Evolutionary conservation across 92 coral and sea anemone genomes (phyloP).

Genomic region (Palythoa caribaeorum): DNA sequence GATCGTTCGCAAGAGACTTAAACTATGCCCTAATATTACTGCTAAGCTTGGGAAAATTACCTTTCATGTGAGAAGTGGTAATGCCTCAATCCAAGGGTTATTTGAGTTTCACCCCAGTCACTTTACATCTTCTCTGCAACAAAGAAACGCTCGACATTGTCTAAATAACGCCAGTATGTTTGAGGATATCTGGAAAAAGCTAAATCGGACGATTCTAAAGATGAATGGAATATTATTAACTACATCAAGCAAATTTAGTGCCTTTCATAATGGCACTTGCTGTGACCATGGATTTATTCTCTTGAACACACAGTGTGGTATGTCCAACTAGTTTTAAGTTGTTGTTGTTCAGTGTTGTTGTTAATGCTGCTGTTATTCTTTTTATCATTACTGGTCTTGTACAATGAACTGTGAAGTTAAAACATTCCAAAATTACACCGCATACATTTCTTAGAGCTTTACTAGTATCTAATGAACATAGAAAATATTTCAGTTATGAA

Average conservation of each 20-base stretch:
- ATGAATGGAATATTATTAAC: neutral
- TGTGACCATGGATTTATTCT: slow-evolving; percentile 32
- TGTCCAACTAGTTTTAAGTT: neutral
- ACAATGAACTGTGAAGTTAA: neutral
- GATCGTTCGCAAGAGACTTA: slow-evolving; percentile 16
- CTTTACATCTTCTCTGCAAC: neutral
- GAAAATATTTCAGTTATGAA: neutral
- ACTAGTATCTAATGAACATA: neutral
- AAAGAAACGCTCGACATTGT: slow-evolving; percentile 1
- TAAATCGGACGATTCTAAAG: neutral
- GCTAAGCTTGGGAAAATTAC: slow-evolving; percentile 14
- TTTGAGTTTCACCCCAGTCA: slow-evolving; percentile 23
- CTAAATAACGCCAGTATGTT: slow-evolving; percentile 10
- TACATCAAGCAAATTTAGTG: neutral
- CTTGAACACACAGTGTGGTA: slow-evolving; percentile 28
- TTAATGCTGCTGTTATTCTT: neutral
- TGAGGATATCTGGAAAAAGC: neutral
- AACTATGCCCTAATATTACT: neutral
- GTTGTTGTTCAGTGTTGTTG: neutral
- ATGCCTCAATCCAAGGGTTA: slow-evolving; percentile 13
- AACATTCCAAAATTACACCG: neutral
- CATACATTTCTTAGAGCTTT: neutral
- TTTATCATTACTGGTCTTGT: neutral
- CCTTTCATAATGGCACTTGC: slow-evolving; percentile 10
- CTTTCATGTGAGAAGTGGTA: neutral